A percentile compares a stretch with the other conserved stretches of the same genome.
These are phyloP conservation scores for Geotrupes spiniger DNA, from an alignment of 2,888 invertebrate species.

Conservation along the genomic window DNA sequence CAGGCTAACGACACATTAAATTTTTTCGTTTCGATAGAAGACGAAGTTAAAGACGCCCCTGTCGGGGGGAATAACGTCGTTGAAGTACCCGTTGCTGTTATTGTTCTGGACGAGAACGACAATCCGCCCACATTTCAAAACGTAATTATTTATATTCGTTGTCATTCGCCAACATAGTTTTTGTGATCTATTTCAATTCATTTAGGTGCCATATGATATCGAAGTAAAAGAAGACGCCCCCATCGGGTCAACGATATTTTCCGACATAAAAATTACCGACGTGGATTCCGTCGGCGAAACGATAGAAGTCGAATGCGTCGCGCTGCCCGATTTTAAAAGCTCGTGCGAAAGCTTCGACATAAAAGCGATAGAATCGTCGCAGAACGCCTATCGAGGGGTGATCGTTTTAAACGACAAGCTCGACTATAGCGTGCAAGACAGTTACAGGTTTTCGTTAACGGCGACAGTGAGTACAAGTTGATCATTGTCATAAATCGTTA, in stretches of 20 bases:
- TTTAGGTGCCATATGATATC: slow-evolving; percentile 66
- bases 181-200: not conserved
- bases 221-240: slow-evolving; percentile 74
- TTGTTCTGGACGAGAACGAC: slow-evolving; percentile 85
- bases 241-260: slow-evolving; percentile 69
- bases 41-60: slow-evolving; percentile 59
- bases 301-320: slow-evolving; percentile 68
- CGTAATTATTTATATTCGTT: too few relatives aligned
- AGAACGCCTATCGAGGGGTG: slow-evolving; percentile 69
- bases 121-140: slow-evolving; percentile 78
- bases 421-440: slow-evolving; percentile 74
- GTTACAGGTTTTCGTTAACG: slow-evolving; percentile 72
- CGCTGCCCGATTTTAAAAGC: slow-evolving; percentile 62
- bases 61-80: slow-evolving; percentile 68
- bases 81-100: slow-evolving; percentile 74
- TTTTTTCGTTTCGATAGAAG: slow-evolving; percentile 79
- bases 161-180: not conserved
- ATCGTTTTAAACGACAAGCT: slow-evolving; percentile 68
- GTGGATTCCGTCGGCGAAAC: slow-evolving; percentile 77
- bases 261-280: slow-evolving; percentile 73
- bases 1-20: slow-evolving; percentile 76
- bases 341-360: slow-evolving; percentile 71
- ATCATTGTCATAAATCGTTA: too few relatives aligned
- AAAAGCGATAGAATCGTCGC: slow-evolving; percentile 59
- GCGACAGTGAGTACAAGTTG: slow-evolving; percentile 62